Evolutionary conservation across 2,797 vertebrate species (phyloP), one percentile per base, ranked within the genome.

Genomic region (Acanthiza pusilla): DNA sequence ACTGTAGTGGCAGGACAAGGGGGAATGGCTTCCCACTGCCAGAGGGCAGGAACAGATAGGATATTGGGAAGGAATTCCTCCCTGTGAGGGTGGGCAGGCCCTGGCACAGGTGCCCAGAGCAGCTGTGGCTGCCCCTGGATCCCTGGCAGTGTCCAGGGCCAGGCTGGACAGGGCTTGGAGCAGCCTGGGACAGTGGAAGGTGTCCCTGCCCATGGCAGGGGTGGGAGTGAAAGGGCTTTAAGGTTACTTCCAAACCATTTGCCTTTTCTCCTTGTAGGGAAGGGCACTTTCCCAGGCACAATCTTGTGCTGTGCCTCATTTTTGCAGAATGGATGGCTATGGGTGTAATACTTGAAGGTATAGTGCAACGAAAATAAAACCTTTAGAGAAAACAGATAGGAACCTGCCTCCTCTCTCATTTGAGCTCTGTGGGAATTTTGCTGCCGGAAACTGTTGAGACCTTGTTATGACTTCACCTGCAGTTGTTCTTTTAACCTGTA

Each of bases 261-360:
- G 1, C 27, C 32, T 25, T 66, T 51, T n/a, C 2, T 6, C 7
- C 4, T 7, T n/a, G 2, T 2, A 12, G 50, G 13, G 22, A 62
- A 22, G 50, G 61, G 30, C 4, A 1, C n/a, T 62, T 76, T 20
- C 42, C 26, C 0, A 3, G 66, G 66, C 34, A 53, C 34, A 19
- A 0, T 27, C 18, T 45, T 1, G 5, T 26, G 30, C 16, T 71
- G 43, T 34, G 5, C 9, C 38, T 81, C 32, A 7, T 26, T 61
- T 73, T 55, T 75, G 30, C 29, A 16, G 9, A 36, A 7, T 20
- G 25, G 15, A 1, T 36, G 30, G 22, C 3, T 6, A 0, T 47
- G 26, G 19, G 10, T 61, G 11, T n/a, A n/a, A n/a, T 2, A 4
- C 50, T 66, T 42, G 21, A 11, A 43, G 34, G 13, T 3, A 1